These are phyloP conservation scores for Pollenia amentaria DNA, from an alignment of 2,888 invertebrate genomes.

Conservation along the genomic window DNA sequence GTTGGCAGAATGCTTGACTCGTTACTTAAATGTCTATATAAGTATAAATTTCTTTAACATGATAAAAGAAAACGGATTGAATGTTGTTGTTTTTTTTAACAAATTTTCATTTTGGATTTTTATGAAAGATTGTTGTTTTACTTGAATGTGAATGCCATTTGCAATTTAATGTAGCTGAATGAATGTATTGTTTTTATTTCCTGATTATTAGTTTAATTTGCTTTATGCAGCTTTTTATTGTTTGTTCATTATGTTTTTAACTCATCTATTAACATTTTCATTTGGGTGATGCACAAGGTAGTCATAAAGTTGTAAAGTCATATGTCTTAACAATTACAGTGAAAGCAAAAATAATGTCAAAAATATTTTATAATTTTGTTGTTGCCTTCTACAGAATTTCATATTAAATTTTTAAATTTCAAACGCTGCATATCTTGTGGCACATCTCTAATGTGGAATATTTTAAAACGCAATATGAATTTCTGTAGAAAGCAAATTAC, in stretches of 20 bases:
- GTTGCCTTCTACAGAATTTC: no score
- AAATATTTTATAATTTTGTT: no score
- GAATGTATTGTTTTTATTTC: conserved; percentile 26
- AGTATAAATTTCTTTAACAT: background rate
- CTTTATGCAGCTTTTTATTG: background rate
- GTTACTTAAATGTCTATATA: conserved; percentile 34
- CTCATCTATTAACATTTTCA: conserved; percentile 37
- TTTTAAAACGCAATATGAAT: no score
- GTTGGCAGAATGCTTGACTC: conserved; percentile 60
- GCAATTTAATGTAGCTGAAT: conserved; percentile 26
- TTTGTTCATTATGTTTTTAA: conserved; percentile 3
- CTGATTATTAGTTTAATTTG: conserved; percentile 10
- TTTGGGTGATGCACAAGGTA: no score
- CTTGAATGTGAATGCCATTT: conserved; percentile 59
- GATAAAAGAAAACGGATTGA: conserved; percentile 27
- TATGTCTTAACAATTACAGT: no score
- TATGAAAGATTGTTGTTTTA: conserved; percentile 9
- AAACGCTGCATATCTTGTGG: no score
- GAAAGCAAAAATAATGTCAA: no score
- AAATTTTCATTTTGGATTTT: conserved; percentile 1
- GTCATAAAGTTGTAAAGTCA: no score
- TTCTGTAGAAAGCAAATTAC: no score
- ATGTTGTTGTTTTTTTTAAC: conserved; percentile 4
- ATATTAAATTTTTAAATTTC: no score
- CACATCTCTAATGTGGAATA: no score